Conservation (phyloP, 2,888 invertebrate genomes). For the Yponomeuta cagnagella region DNA sequence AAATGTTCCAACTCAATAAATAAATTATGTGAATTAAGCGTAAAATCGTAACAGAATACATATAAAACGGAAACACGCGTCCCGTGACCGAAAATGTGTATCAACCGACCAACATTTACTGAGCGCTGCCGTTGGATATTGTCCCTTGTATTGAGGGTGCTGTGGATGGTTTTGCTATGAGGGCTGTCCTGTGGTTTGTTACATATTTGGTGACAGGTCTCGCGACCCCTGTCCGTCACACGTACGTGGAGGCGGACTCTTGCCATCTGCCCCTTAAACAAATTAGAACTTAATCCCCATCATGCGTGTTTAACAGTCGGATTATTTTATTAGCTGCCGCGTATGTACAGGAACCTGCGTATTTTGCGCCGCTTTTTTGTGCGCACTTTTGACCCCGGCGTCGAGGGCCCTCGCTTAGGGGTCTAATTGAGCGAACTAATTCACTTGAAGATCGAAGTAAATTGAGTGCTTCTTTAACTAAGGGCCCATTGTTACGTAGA, state of each 20-base stretch:
- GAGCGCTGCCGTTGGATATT: background rate
- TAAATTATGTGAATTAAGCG: slow-evolving; percentile 15
- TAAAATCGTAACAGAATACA: slow-evolving; percentile 15
- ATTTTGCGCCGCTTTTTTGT: background rate
- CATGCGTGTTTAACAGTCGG: slow-evolving; percentile 50
- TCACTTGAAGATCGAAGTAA: background rate
- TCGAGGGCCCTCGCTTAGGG: background rate
- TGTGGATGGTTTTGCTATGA: background rate
- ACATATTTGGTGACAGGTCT: slow-evolving; percentile 10
- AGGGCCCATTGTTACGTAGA: background rate
- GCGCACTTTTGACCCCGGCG: background rate
- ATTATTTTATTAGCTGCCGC: slow-evolving; percentile 38
- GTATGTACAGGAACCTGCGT: background rate
- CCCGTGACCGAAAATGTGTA: slow-evolving; percentile 13
- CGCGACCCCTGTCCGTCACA: slow-evolving; percentile 17
- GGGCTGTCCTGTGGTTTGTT: background rate
- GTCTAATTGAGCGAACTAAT: background rate
- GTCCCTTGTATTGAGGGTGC: background rate
- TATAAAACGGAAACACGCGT: slow-evolving; percentile 18
- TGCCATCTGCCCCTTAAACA: slow-evolving; percentile 38
- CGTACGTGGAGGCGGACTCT: slow-evolving; percentile 21
- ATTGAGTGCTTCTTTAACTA: slow-evolving; percentile 3
- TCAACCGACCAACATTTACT: background rate
- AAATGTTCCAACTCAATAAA: slow-evolving; percentile 16
- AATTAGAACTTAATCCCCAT: slow-evolving; percentile 46